phyloP scores from a whole-genome alignment of 2,797 vertebrate species.

The Tarsius wallacei region DNA sequence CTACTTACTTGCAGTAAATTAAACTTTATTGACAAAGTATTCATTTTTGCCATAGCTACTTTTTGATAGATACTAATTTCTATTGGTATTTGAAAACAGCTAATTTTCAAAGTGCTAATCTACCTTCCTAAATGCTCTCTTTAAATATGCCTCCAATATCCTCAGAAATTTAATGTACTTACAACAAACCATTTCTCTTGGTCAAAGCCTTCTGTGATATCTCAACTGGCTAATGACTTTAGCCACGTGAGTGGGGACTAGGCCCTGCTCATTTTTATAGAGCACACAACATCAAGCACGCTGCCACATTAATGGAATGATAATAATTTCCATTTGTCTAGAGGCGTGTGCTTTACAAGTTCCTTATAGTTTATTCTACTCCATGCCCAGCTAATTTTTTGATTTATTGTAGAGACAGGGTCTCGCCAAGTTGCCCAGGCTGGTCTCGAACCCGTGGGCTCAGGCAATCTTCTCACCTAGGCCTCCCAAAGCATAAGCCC shows the following conservation, averaged over 20 bases:
- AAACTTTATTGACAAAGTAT: background rate
- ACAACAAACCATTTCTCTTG: background rate
- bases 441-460: too few species aligned
- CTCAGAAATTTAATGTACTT: background rate
- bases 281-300: background rate
- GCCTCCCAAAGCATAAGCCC: too few species aligned
- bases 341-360: background rate
- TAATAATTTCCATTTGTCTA: background rate
- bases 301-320: background rate
- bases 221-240: background rate
- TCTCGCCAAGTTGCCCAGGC: too few species aligned
- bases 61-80: slow-evolving; percentile 9
- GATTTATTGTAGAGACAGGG: too few species aligned
- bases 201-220: background rate
- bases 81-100: slow-evolving; percentile 25
- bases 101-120: slow-evolving; percentile 30
- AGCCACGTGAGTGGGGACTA: background rate
- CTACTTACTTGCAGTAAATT: background rate
- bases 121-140: slow-evolving; percentile 25
- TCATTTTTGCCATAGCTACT: background rate
- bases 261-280: background rate
- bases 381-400: too few species aligned
- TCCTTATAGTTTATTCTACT: background rate
- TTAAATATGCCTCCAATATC: background rate
- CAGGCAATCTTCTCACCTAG: too few species aligned